Base-by-base conservation (phyloP, 2,888 invertebrate genomes). In the Brachynemurus nebulosus region DNA sequence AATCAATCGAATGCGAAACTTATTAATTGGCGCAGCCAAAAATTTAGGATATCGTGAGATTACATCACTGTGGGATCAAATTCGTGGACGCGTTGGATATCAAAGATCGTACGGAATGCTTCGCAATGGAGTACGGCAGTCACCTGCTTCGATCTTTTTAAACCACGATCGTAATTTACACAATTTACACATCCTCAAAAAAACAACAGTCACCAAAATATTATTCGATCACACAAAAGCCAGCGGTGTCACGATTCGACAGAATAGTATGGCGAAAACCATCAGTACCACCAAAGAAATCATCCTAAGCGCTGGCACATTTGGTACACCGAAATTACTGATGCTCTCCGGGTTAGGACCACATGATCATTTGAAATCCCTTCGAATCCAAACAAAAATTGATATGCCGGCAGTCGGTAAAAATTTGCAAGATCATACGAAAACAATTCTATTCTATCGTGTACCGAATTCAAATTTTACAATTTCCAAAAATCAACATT, bases 261-360 rank as follows among this genome's bases (percentile, higher is more conserved):
- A 67, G 54, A 51, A 62, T 51, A 52, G 55, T 12, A 52, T 51
- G 38, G 48, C 47, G 3, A 35, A 62, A 2, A 56, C 47, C 2
- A 48, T 57, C 9, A 53, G 50, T 39, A 76, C 75, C 4, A 63
- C 63, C 7, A 74, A 72, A 47, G 78, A 78, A 53, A 69, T 83
- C 1, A 72, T 83, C n/a, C n/a, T n/a, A n/a, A n/a, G n/a, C n/a
- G n/a, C n/a, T n/a, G n/a, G n/a, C 45, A 67, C 76, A 2, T 67
- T 83, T 40, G 77, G 73, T 51, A 71, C 75, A 2, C 78, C 82
- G 0, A 79, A 83, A 55, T 53, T 84, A 4, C 61, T 84, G 35
- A 72, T 81, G 74, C 59, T 81, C 75, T 75, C n/a, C n/a, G n/a
- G n/a, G n/a, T n/a, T n/a, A n/a, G n/a, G n/a, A n/a, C n/a, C n/a